Conservation (phyloP, 1,140 invertebrate species). For the Anoplolepis gracilipes region DNA sequence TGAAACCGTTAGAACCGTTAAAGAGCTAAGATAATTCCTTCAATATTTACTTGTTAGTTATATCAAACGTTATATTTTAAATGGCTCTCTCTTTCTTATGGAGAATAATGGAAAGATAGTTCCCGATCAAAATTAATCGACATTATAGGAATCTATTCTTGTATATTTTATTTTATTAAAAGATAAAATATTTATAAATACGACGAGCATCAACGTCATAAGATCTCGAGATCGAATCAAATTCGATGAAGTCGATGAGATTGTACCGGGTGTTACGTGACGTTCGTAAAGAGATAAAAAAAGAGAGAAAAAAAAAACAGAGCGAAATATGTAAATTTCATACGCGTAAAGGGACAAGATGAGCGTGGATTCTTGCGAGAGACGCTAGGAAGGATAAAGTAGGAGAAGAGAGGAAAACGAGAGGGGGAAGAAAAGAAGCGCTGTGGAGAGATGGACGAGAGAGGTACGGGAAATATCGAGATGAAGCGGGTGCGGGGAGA, state of each 20-base stretch:
- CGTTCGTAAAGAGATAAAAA: not conserved
- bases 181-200: not conserved
- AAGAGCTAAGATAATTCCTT: not conserved
- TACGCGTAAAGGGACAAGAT: constrained; percentile 45
- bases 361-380: constrained; percentile 21
- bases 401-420: constrained; percentile 13
- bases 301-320: not conserved
- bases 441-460: constrained; percentile 32
- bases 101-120: not conserved
- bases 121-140: not conserved
- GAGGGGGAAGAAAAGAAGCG: constrained; percentile 41
- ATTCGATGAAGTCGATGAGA: constrained; percentile 37
- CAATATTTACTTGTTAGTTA: constrained; percentile 12
- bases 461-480: constrained; percentile 6
- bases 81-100: not conserved
- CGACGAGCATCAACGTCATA: not conserved
- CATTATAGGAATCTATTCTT: not conserved
- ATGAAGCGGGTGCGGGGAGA: not conserved
- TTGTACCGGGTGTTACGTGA: constrained; percentile 54
- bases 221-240: constrained; percentile 49
- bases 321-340: constrained; percentile 55
- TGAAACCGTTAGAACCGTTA: constrained; percentile 6
- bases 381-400: constrained; percentile 30
- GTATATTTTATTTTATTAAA: not conserved
- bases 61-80: too few relatives aligned